These are phyloP conservation scores for Trichopoda pennipes DNA, from an alignment of 2,888 invertebrate species.

Conservation along the genomic window DNA sequence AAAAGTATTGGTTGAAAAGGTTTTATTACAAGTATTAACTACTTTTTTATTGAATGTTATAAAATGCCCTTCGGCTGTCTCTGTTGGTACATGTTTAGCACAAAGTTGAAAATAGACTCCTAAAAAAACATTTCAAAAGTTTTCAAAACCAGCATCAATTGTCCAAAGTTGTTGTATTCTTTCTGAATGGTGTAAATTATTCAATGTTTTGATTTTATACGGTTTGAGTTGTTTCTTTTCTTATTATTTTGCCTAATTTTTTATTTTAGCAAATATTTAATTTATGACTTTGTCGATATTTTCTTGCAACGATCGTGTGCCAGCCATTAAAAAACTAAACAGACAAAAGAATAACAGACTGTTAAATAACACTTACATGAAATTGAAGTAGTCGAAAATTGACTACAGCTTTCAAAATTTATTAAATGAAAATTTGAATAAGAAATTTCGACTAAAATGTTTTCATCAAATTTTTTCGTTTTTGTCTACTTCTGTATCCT, in stretches of 20 bases:
- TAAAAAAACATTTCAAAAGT: slow-evolving; percentile 18
- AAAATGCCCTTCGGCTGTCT: slow-evolving; percentile 43
- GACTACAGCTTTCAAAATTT: not conserved
- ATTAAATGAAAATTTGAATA: not conserved
- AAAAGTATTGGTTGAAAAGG: not conserved
- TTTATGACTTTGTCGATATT: slow-evolving; percentile 79
- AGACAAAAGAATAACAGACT: slow-evolving; percentile 2
- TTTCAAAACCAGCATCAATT: slow-evolving; percentile 53
- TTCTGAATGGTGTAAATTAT: slow-evolving; percentile 64
- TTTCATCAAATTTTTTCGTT: no score
- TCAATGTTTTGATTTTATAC: slow-evolving; percentile 52
- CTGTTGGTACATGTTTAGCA: not conserved
- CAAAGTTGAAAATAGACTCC: not conserved
- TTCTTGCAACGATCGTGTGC: slow-evolving; percentile 74
- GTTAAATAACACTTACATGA: slow-evolving; percentile 49
- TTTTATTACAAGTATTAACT: not conserved
- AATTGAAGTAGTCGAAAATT: not conserved
- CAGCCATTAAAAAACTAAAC: slow-evolving; percentile 54
- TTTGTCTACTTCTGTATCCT: no score
- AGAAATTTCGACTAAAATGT: no score
- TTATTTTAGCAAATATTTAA: slow-evolving; percentile 76
- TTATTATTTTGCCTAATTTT: slow-evolving; percentile 53
- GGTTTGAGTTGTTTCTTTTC: slow-evolving; percentile 55
- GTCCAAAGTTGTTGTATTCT: slow-evolving; percentile 56
- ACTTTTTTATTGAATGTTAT: slow-evolving; percentile 19